These are phyloP conservation scores for Tenthredo mesomela DNA, from an alignment of 2,888 invertebrate genomes.

Conservation along the genomic window DNA sequence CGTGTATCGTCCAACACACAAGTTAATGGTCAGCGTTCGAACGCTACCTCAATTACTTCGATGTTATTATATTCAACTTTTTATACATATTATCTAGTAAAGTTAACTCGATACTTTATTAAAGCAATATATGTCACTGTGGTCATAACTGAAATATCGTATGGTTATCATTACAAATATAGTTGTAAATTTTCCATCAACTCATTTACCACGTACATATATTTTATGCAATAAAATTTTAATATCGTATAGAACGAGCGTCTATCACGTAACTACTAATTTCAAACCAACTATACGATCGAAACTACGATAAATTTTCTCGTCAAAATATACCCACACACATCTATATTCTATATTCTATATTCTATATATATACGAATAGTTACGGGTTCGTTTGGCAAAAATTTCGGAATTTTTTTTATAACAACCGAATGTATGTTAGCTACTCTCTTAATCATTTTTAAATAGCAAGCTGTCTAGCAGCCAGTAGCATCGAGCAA, in stretches of 20 bases:
- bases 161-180: conserved; percentile 25
- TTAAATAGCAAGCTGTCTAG: conserved; percentile 42
- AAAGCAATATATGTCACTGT: not conserved
- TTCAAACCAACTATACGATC: not conserved
- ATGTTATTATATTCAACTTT: not conserved
- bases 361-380: not conserved
- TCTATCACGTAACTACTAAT: not conserved
- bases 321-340: not conserved
- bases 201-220: not conserved
- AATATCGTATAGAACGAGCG: not conserved
- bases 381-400: not conserved
- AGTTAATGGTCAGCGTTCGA: not conserved
- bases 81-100: conserved; percentile 8
- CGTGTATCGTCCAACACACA: not conserved
- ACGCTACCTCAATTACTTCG: not conserved
- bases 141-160: conserved; percentile 23
- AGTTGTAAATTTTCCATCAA: conserved; percentile 14
- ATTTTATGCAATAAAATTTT: conserved; percentile 22
- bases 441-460: conserved; percentile 36
- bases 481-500: not conserved
- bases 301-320: not conserved
- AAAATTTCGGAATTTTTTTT: not conserved
- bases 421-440: not conserved
- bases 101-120: conserved; percentile 19
- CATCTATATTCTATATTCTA: not conserved